Conservation (phyloP, 2,888 invertebrate genomes). For the Willowsia nigromaculata region DNA sequence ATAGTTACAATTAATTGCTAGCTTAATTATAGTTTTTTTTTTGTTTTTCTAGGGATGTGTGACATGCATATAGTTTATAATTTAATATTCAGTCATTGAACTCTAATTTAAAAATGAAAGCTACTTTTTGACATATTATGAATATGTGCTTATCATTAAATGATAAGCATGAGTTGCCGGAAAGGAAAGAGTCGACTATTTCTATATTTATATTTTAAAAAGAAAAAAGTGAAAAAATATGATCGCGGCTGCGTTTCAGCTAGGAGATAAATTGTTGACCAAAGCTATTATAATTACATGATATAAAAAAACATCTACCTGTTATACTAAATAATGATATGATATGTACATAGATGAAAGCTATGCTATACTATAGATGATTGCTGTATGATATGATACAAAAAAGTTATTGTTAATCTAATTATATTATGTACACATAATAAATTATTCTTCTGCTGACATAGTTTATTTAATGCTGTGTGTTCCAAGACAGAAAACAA, state of each 20-base stretch:
- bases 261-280: conserved; percentile 60
- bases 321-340: conserved; percentile 2
- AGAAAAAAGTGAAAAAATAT: not conserved
- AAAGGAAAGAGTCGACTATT: conserved; percentile 36
- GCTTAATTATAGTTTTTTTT: not conserved
- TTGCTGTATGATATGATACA: not conserved
- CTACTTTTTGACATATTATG: not conserved
- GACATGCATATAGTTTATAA: too few species aligned
- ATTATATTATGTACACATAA: conserved; percentile 32
- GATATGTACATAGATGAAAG: not conserved
- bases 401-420: not conserved
- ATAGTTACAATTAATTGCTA: not conserved
- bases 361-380: not conserved
- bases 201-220: conserved; percentile 65
- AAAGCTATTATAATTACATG: conserved; percentile 46
- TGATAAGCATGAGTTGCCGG: not conserved
- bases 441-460: conserved; percentile 13
- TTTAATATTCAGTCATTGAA: not conserved
- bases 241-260: not conserved
- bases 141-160: not conserved
- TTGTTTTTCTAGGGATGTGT: too few species aligned
- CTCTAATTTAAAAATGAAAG: not conserved
- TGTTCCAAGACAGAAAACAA: not conserved
- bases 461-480: not conserved
- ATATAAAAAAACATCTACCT: not conserved